Evolutionary conservation across 2,797 vertebrate genomes (phyloP).

Genomic region (Tragopan temminckii): DNA sequence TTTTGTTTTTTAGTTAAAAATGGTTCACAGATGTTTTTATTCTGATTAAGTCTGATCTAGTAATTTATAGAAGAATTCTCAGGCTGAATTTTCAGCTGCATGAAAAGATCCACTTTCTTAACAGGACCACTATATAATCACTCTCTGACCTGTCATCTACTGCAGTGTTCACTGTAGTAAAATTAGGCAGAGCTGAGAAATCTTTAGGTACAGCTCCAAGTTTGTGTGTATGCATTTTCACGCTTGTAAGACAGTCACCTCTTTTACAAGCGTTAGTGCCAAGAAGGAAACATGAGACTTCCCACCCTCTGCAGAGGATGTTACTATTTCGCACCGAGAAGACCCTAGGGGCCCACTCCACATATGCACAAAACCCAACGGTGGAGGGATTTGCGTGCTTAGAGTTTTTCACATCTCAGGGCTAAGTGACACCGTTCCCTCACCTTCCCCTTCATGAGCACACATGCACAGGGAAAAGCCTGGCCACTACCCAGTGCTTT

Average conservation of each 20-base stretch:
- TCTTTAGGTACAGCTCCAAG: not conserved
- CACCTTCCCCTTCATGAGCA: rapidly evolving
- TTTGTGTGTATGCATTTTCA: conserved; percentile 33
- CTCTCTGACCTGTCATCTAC: not conserved
- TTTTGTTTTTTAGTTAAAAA: not conserved
- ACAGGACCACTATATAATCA: not conserved
- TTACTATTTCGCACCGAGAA: not conserved
- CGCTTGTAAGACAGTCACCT: conserved; percentile 15
- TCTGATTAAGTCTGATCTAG: not conserved
- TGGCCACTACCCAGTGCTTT: rapidly evolving
- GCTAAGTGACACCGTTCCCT: not conserved
- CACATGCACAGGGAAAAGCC: not conserved
- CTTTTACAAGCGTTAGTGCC: not conserved
- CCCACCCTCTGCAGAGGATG: not conserved
- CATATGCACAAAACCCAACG: not conserved
- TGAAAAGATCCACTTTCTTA: not conserved
- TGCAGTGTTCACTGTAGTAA: not conserved
- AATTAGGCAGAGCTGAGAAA: conserved; percentile 52
- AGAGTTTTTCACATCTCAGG: not conserved
- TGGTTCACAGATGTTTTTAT: not conserved
- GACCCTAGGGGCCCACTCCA: not conserved
- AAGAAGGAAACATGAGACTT: conserved; percentile 29
- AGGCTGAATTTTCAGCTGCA: conserved; percentile 15
- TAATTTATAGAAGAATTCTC: not conserved
- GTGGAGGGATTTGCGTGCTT: not conserved